Evolutionary conservation across 2,797 vertebrate genomes (phyloP), one percentile per base, ranked within the genome.

Genomic region (Heliangelus exortis): DNA sequence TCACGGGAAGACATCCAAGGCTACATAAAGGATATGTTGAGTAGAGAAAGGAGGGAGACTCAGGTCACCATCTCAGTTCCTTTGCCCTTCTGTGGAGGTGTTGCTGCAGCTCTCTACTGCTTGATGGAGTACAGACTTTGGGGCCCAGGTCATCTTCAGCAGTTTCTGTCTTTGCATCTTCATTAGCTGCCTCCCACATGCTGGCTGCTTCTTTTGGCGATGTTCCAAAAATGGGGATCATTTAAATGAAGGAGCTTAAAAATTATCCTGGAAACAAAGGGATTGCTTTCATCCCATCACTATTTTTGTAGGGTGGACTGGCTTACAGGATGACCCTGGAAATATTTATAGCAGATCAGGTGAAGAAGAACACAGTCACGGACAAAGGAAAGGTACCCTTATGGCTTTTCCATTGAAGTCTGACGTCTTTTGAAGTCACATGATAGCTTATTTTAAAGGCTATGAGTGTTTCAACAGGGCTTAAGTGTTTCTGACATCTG

Each of bases 11-110:
- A 22, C 47, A 63, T 28, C 12, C 16, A 61, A 63, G 16, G 7
- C 0, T 2, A 61, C 15, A 22, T 33, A 31, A 63, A 87, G 4
- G 12, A 21, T 0, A 0, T 36, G 7, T 8, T 72, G 43, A 62
- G 9, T 43, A 65, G 67, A 71, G 11, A 10, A 75, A 45, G 21
- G 72, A 75, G 13, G 31, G 15, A 69, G 2, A 5, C 3, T 68
- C 36, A 54, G 22, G 15, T 3, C 39, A 65, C 8, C 47, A 15
- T 6, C 13, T 33, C 34, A 15, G 13, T n/a, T 90, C 23, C 48
- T 47, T 7, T 34, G 39, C 13, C n/a, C 6, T 45, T 78, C 55
- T 0, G 0, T 18, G 33, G 29, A 61, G 18, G 12, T 65, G 28
- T 6, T 65, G 29, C 19, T 67, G 33, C 15, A 53, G 13, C 36